phyloP scores from a whole-genome alignment of 2,888 invertebrate genomes.

The Hydrotaea cyrtoneurina region DNA sequence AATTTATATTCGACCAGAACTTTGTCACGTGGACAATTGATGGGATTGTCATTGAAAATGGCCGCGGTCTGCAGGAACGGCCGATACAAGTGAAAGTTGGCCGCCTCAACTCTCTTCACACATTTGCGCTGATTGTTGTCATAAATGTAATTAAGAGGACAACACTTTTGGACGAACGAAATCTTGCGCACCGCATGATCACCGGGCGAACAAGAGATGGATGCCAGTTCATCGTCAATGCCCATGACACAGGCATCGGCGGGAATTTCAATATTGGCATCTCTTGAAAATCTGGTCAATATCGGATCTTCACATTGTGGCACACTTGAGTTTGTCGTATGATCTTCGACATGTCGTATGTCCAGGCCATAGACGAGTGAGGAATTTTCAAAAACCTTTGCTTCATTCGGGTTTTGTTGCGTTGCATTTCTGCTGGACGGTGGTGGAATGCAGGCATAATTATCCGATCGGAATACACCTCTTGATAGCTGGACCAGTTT shows the following conservation, averaged over 20 bases:
- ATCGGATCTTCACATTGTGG: constrained; percentile 57
- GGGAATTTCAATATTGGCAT: constrained; percentile 55
- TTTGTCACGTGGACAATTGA: constrained; percentile 72
- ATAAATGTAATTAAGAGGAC: constrained; percentile 75
- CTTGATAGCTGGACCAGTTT: constrained; percentile 58
- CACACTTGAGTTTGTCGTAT: constrained; percentile 49
- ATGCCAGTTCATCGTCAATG: constrained; percentile 69
- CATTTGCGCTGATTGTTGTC: constrained; percentile 71
- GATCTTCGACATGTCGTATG: constrained; percentile 38
- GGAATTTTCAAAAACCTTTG: constrained; percentile 43
- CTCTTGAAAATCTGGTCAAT: constrained; percentile 45
- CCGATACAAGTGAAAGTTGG: constrained; percentile 71
- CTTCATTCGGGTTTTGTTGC: neutral
- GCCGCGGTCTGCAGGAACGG: constrained; percentile 71
- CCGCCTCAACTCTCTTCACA: neutral
- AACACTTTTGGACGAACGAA: constrained; percentile 77
- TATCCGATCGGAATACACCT: constrained; percentile 57
- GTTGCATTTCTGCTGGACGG: neutral
- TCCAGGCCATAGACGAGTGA: constrained; percentile 58
- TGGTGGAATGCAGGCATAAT: constrained; percentile 56
- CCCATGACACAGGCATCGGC: constrained; percentile 69
- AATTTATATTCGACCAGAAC: constrained; percentile 77
- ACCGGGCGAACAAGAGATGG: constrained; percentile 69
- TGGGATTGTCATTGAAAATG: constrained; percentile 73
- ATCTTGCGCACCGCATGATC: constrained; percentile 68